phyloP scores from a whole-genome alignment of 2,113 vertebrate species.

The Ictalurus punctatus region DNA sequence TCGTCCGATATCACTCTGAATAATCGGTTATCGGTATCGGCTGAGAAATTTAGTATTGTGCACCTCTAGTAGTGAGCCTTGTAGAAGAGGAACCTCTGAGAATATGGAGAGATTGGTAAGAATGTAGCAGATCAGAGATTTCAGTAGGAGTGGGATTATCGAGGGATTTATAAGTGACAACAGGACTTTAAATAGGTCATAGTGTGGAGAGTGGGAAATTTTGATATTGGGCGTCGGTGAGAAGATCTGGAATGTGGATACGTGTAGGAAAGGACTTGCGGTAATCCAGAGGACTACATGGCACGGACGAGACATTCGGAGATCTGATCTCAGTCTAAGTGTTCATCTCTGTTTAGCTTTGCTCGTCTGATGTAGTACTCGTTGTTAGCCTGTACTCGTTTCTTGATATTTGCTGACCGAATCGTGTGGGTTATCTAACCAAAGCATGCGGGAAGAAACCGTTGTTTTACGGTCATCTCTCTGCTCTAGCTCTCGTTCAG shows the following conservation, averaged over 20 bases:
- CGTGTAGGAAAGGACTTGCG: background rate
- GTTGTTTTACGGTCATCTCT: background rate
- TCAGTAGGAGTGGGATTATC: background rate
- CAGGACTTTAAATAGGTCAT: background rate
- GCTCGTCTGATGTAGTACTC: background rate
- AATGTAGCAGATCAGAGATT: background rate
- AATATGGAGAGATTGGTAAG: background rate
- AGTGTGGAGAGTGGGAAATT: background rate
- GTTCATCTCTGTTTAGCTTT: background rate
- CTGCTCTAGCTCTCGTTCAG: background rate
- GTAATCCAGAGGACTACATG: background rate
- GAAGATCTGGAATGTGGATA: background rate
- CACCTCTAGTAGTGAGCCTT: no score
- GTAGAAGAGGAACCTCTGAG: background rate
- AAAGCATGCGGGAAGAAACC: background rate
- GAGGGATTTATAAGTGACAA: background rate
- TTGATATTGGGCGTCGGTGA: background rate
- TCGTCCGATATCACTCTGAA: no score
- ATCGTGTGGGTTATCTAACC: background rate
- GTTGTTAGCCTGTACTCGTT: constrained; percentile 17
- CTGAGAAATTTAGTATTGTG: no score
- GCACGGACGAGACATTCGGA: background rate
- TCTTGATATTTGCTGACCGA: constrained; percentile 10
- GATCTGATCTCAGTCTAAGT: background rate
- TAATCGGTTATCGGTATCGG: no score